A percentile compares a stretch with the other conserved stretches of the same genome.
These are phyloP conservation scores for Boloria selene DNA, from an alignment of 2,888 invertebrate species.

Conservation along the genomic window DNA sequence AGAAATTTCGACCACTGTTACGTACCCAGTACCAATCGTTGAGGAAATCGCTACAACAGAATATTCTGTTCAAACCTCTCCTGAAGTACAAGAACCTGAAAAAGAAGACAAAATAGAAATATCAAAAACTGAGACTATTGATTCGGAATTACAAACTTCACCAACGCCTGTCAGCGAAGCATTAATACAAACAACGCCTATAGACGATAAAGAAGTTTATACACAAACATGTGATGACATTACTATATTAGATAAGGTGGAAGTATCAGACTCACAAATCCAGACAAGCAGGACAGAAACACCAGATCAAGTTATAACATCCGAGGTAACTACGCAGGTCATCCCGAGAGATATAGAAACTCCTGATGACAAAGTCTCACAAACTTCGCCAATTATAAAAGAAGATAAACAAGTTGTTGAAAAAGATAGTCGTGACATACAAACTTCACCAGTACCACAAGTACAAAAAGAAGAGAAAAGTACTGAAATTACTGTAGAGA, in stretches of 20 bases:
- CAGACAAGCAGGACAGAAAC: slow-evolving; percentile 70
- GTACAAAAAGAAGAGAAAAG: slow-evolving; percentile 64
- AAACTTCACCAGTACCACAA: slow-evolving; percentile 77
- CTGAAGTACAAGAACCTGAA: slow-evolving; percentile 72
- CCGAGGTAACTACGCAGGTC: slow-evolving; percentile 83
- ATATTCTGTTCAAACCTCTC: slow-evolving; percentile 83
- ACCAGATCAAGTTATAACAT: slow-evolving; percentile 61
- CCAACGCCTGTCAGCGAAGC: slow-evolving; percentile 75
- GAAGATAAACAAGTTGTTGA: slow-evolving; percentile 48
- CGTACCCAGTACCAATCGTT: slow-evolving; percentile 82
- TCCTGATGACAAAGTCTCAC: slow-evolving; percentile 76
- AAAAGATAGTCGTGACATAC: slow-evolving; percentile 72
- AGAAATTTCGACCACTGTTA: slow-evolving; percentile 80
- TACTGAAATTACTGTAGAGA: slow-evolving; percentile 65
- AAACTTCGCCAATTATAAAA: slow-evolving; percentile 65
- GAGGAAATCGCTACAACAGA: slow-evolving; percentile 83
- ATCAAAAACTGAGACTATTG: slow-evolving; percentile 58
- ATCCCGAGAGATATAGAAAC: slow-evolving; percentile 61
- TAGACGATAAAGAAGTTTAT: slow-evolving; percentile 66
- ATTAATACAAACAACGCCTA: slow-evolving; percentile 84
- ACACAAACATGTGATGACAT: slow-evolving; percentile 69
- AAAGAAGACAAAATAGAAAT: slow-evolving; percentile 58
- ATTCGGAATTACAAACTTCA: slow-evolving; percentile 79
- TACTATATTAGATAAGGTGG: slow-evolving; percentile 61
- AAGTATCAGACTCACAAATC: slow-evolving; percentile 66